These are phyloP conservation scores for Neogale vison DNA, from an alignment of 2,113 vertebrate genomes.

Conservation along the genomic window DNA sequence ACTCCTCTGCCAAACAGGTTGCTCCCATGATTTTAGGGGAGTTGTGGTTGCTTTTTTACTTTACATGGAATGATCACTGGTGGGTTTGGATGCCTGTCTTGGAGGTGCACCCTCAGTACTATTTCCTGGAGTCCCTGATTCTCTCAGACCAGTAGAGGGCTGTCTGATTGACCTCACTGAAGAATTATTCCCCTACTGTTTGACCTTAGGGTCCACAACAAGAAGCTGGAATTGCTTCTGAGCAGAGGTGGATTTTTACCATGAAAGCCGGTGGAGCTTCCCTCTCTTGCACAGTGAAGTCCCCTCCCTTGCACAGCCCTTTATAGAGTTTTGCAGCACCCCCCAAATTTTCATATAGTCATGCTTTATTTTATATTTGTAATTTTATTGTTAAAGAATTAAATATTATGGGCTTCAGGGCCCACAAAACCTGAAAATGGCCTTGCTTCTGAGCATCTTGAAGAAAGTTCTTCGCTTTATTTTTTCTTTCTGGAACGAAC, in stretches of 20 bases:
- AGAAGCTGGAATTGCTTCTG: neutral
- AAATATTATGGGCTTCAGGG: neutral
- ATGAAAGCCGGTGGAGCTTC: neutral
- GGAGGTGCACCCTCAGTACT: neutral
- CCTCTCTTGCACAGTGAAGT: neutral
- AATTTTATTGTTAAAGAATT: neutral
- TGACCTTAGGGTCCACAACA: neutral
- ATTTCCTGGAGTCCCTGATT: neutral
- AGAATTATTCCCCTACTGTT: neutral
- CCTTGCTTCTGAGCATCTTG: neutral
- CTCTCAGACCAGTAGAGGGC: neutral
- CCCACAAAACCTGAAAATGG: neutral
- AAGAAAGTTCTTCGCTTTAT: neutral
- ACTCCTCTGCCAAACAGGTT: neutral
- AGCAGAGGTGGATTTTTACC: neutral
- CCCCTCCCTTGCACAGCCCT: neutral
- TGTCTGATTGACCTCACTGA: neutral
- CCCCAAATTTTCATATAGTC: neutral
- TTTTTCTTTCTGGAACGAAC: conserved; percentile 43
- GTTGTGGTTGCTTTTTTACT: neutral
- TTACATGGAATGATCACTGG: neutral
- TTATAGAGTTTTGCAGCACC: neutral
- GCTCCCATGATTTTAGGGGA: neutral
- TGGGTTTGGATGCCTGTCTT: neutral
- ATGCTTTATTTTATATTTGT: neutral